phyloP scores from a whole-genome alignment of 2,888 invertebrate genomes.

The Teleiodes luculella region DNA sequence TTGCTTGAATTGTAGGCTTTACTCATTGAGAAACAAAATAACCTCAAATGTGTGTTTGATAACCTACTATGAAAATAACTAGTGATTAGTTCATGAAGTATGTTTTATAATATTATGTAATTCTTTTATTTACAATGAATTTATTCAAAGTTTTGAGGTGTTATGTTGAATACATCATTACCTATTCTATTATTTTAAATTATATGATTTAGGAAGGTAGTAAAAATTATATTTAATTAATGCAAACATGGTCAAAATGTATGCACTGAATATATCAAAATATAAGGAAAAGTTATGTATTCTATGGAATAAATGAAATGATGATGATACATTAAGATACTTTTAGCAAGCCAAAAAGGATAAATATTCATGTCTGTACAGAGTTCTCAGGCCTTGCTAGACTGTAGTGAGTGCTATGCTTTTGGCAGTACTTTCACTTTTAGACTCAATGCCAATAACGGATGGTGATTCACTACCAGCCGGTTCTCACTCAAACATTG shows the following conservation, averaged over 20 bases:
- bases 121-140: no score
- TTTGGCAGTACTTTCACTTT: constrained; percentile 73
- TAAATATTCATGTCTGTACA: background rate
- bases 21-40: background rate
- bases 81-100: background rate
- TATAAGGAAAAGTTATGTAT: no score
- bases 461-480: constrained; percentile 60
- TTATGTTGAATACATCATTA: no score
- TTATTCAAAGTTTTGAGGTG: no score
- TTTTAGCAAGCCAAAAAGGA: background rate
- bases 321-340: background rate
- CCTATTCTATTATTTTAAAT: no score
- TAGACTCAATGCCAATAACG: constrained; percentile 72
- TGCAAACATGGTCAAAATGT: no score
- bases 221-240: no score
- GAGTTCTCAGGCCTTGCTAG: constrained; percentile 25
- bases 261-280: no score
- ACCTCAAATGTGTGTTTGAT: background rate
- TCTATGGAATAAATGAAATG: no score
- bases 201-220: no score
- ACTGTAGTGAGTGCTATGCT: constrained; percentile 48
- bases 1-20: constrained; percentile 1
- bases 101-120: no score
- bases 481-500: constrained; percentile 33
- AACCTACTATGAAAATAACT: background rate